Base-by-base conservation (phyloP, 1,140 invertebrate genomes). In the Pomacea maculata region DNA sequence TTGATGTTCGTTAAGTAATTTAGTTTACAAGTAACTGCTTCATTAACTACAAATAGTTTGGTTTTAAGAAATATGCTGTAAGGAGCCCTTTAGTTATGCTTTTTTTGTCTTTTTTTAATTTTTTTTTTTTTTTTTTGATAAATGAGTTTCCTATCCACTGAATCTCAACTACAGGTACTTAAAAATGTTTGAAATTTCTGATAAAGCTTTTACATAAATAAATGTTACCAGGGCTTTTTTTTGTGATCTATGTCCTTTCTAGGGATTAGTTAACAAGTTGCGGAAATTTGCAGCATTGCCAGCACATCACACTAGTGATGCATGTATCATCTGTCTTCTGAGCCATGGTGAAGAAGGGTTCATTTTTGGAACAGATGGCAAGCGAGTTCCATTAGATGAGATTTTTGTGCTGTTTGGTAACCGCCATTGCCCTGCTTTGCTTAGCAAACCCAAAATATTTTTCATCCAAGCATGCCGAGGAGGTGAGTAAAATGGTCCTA, bases 381-480 rank as follows among this genome's bases (percentile, higher is more conserved):
- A 87, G 29, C 86, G 86, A 64, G 84, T 91, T n/a, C 80, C 86
- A 8, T 79, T 91, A n/a, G 83, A 88, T 71, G 84, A 85, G 15
- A 81, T 90, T 6, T 87, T 89, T 63, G 73, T 84, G 55, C 68
- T 89, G 79, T 90, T 90, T 85, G 88, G 89, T 74, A 89, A 89
- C 74, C 84, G 79, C 12, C 85, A 87, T 61, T 90, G 90, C 83
- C 84, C 82, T 65, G 75, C 73, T 63, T 81, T 91, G 63, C 79
- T 85, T 15, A 86, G 86, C 19, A 91, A 90, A 82, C 90, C 90
- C 0, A 91, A 91, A 72, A 84, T 91, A 29, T 90, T 91, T 71
- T 84, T 91, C 19, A 87, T 91, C n/a, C 90, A 91, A 71, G 89
- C 89, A n/a, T 91, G 90, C 71, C 84, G 90, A 25, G 90, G 90